These are phyloP conservation scores for Nineta flava DNA, from an alignment of 2,888 invertebrate species.

Conservation along the genomic window DNA sequence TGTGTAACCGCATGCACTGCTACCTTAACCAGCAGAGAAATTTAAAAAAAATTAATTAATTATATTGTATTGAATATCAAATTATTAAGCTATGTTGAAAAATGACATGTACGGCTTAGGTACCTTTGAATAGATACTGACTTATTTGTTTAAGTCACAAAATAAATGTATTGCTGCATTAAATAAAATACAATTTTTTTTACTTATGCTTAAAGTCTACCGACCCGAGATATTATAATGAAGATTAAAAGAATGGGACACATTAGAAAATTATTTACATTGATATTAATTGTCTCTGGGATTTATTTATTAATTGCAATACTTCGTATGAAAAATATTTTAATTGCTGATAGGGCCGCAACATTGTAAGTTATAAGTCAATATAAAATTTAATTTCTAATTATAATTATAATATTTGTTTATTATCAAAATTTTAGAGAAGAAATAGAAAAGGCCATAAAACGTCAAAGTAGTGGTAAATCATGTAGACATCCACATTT, in stretches of 20 bases:
- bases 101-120: too few relatives aligned
- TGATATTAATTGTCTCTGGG: background rate
- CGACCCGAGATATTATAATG: too few relatives aligned
- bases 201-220: too few relatives aligned
- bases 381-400: background rate
- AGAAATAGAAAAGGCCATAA: conserved; percentile 31
- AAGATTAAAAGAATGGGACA: background rate
- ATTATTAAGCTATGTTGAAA: too few relatives aligned
- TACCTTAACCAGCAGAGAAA: too few relatives aligned
- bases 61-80: too few relatives aligned
- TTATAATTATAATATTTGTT: background rate
- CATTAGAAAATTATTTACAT: background rate
- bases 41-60: too few relatives aligned
- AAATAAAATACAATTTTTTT: too few relatives aligned
- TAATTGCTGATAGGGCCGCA: background rate
- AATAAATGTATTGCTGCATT: too few relatives aligned
- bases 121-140: too few relatives aligned
- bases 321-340: background rate
- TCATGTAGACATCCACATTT: conserved; percentile 50
- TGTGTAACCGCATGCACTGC: too few relatives aligned
- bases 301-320: background rate
- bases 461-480: conserved; percentile 26
- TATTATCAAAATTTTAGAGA: conserved; percentile 21
- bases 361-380: background rate
- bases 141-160: too few relatives aligned